A percentile compares a stretch with the other conserved stretches of the same genome.
Conservation (phyloP, 2,888 invertebrate genomes). For the Malthinus seriepunctatus region DNA sequence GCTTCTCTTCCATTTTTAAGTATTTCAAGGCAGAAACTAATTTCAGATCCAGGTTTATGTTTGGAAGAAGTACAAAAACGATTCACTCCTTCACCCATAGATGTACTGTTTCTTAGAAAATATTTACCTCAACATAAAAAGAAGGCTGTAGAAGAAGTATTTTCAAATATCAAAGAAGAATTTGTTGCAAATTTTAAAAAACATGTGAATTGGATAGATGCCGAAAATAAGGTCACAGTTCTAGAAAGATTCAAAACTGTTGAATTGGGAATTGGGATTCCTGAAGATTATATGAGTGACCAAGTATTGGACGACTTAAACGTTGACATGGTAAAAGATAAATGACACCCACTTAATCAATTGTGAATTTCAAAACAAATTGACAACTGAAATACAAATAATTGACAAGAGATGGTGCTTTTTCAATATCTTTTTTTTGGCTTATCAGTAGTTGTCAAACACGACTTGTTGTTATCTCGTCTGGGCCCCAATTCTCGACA, state of each 20-base stretch:
- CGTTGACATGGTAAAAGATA: conserved; percentile 14
- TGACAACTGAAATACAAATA: too few species aligned
- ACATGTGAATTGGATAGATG: conserved; percentile 39
- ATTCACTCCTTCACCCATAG: conserved; percentile 12
- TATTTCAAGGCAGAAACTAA: neutral
- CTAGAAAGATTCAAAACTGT: conserved; percentile 31
- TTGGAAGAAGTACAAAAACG: conserved; percentile 14
- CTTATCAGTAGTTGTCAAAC: too few species aligned
- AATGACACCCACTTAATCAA: too few species aligned
- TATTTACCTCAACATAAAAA: conserved; percentile 16
- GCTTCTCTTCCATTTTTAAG: conserved; percentile 8
- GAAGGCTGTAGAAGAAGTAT: conserved; percentile 34
- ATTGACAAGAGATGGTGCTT: too few species aligned
- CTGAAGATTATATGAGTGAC: conserved; percentile 61
- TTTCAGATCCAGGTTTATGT: conserved; percentile 13
- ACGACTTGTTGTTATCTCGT: too few species aligned
- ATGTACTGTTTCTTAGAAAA: conserved; percentile 7
- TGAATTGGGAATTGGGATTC: conserved; percentile 36
- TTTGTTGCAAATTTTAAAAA: conserved; percentile 29
- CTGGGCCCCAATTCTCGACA: too few species aligned
- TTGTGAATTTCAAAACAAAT: too few species aligned
- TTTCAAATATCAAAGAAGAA: conserved; percentile 35
- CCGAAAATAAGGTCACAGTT: conserved; percentile 30
- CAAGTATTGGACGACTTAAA: conserved; percentile 13
- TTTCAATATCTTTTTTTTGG: too few species aligned